phyloP scores from a whole-genome alignment of 2,113 vertebrate species.

The Fukomys damarensis region DNA sequence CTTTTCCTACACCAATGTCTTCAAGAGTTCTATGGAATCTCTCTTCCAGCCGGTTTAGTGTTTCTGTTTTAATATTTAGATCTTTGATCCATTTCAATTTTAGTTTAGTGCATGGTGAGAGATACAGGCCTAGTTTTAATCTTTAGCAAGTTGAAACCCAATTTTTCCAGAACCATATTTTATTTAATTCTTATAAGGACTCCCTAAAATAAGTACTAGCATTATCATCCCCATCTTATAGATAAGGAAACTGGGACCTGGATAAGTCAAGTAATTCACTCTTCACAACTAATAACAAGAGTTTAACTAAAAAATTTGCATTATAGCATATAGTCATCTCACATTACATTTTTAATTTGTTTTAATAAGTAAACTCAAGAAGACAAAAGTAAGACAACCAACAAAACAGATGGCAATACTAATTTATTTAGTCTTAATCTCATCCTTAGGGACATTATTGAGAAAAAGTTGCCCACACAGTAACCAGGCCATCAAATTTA shows the following conservation, averaged over 20 bases:
- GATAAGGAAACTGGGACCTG: not conserved
- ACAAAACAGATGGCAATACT: not conserved
- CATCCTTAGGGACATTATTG: not conserved
- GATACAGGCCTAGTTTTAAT: no score
- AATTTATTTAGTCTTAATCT: not conserved
- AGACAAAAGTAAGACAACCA: not conserved
- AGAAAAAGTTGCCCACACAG: not conserved
- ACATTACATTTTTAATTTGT: not conserved
- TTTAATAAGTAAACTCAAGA: not conserved
- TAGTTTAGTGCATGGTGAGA: no score
- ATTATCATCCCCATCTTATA: not conserved
- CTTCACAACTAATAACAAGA: not conserved
- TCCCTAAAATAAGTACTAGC: not conserved
- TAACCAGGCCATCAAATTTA: not conserved
- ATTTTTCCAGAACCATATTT: no score
- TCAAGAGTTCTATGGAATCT: no score
- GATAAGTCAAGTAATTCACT: not conserved
- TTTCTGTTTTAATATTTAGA: no score
- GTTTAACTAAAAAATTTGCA: not conserved
- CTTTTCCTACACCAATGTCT: no score
- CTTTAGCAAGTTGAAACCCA: no score
- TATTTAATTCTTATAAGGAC: slow-evolving; percentile 6
- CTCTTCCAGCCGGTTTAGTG: no score
- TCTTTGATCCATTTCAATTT: no score
- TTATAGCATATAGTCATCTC: not conserved